Conservation (phyloP, 2,797 vertebrate genomes). For the Rallus crepitans region DNA sequence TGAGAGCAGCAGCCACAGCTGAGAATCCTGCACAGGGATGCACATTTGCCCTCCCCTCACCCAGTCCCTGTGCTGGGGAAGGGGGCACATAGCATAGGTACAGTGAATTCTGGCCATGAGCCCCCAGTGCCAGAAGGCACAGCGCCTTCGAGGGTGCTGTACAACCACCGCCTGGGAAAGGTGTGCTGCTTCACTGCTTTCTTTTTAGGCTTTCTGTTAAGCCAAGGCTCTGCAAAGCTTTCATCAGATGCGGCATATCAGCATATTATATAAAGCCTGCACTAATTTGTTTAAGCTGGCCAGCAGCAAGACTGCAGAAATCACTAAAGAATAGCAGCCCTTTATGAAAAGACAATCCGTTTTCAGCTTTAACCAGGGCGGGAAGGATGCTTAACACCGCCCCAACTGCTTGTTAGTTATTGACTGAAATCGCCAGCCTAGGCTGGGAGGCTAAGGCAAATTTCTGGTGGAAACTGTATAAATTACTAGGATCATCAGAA, state of each 20-base stretch:
- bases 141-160: not conserved
- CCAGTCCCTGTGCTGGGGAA: rapidly evolving
- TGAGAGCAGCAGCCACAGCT: constrained; percentile 50
- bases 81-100: not conserved
- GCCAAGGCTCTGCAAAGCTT: not conserved
- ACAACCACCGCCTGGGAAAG: not conserved
- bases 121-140: not conserved
- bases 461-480: not conserved
- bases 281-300: not conserved
- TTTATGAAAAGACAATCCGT: not conserved
- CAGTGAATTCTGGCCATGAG: not conserved
- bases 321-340: not conserved
- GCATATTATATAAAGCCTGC: not conserved
- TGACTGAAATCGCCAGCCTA: not conserved
- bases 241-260: not conserved
- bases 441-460: not conserved
- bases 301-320: constrained; percentile 1
- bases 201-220: not conserved
- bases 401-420: not conserved
- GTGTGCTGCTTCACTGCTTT: not conserved
- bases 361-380: not conserved
- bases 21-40: constrained; percentile 32
- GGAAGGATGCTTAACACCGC: not conserved
- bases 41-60: not conserved
- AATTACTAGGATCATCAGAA: not conserved